Percentiles rank a stretch among this genome's conserved stretches.
These are phyloP conservation scores for Erethizon dorsatum DNA, from an alignment of 2,797 vertebrate species.

Conservation along the genomic window DNA sequence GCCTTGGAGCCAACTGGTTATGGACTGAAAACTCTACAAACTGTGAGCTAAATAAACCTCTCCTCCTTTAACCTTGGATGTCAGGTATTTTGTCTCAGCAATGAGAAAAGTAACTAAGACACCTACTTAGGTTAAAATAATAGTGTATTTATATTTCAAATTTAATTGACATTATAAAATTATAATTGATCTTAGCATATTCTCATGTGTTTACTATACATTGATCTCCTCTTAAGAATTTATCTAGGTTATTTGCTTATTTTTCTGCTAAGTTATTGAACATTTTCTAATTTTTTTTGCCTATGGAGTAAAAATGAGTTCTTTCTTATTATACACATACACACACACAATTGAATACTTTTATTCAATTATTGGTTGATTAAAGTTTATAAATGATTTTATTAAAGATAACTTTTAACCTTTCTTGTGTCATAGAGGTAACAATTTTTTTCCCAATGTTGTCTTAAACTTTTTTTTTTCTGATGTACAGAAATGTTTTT, in stretches of 20 bases:
- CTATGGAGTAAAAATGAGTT: neutral
- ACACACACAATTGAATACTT: neutral
- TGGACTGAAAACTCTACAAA: too few species aligned
- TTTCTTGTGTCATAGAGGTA: neutral
- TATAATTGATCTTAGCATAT: neutral
- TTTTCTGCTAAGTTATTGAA: neutral
- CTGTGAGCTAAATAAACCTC: too few species aligned
- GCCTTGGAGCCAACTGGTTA: too few species aligned
- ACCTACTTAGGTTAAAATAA: neutral
- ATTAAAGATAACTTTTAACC: neutral
- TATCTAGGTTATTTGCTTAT: neutral
- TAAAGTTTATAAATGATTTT: neutral
- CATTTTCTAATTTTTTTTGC: neutral
- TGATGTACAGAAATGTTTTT: neutral
- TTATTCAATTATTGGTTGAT: neutral
- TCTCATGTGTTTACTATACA: neutral
- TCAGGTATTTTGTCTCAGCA: too few species aligned
- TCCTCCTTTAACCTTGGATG: too few species aligned
- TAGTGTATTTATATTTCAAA: neutral
- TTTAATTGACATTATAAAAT: neutral
- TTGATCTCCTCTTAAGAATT: neutral
- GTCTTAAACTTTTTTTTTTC: neutral
- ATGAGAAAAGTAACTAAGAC: too few species aligned
- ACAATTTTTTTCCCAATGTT: neutral
- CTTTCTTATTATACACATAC: accelerated